phyloP scores from a whole-genome alignment of 2,797 vertebrate species.

The Antrozous pallidus region DNA sequence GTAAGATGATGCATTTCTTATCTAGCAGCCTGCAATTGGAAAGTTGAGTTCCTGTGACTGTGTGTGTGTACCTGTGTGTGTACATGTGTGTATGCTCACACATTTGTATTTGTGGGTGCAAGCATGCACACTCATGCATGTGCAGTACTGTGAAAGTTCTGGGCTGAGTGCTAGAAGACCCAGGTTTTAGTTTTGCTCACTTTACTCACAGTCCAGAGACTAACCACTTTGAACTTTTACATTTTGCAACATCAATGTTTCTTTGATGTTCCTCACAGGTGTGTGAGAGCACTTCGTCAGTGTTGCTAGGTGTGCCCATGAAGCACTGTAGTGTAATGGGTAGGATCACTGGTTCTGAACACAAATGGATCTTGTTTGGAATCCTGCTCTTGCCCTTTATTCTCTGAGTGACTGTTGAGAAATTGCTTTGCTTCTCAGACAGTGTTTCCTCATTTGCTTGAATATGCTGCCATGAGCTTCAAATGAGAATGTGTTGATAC shows the following conservation, averaged over 20 bases:
- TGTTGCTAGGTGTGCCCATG: not conserved
- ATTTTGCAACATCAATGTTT: not conserved
- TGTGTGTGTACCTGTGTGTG: not conserved
- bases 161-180: not conserved
- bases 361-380: not conserved
- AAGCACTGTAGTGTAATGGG: not conserved
- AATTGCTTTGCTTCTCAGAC: not conserved
- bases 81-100: too few species aligned
- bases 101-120: not conserved
- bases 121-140: not conserved
- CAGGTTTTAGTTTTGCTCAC: not conserved
- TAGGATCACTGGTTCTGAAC: not conserved
- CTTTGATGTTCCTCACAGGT: not conserved
- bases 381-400: not conserved
- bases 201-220: not conserved
- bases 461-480: not conserved
- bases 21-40: not conserved
- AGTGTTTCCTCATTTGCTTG: slow-evolving; percentile 26
- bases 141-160: not conserved
- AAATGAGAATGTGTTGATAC: not conserved
- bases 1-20: slow-evolving; percentile 45
- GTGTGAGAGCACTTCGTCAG: not conserved
- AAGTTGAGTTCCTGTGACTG: not conserved
- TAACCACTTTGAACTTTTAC: not conserved
- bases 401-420: not conserved